Evolutionary conservation across 2,113 vertebrate genomes (phyloP).

Genomic region (Chloropsis hardwickii): DNA sequence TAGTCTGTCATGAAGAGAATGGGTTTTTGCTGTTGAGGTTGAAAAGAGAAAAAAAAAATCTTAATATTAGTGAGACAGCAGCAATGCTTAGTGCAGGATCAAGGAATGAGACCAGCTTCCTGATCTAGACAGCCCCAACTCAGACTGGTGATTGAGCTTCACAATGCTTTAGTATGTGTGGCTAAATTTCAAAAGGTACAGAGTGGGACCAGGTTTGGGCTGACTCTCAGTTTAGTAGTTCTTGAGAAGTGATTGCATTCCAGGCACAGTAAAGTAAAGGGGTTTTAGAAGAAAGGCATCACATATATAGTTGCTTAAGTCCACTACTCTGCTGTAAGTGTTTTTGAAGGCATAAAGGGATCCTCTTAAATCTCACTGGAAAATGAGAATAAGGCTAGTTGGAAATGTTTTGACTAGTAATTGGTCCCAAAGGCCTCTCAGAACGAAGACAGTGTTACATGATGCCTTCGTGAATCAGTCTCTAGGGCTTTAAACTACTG

Average conservation of each 20-base stretch:
- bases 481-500: constrained; percentile 36
- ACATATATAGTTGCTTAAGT: not conserved
- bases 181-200: not conserved
- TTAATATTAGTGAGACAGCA: not conserved
- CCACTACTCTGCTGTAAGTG: not conserved
- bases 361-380: constrained; percentile 28
- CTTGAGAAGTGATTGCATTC: not conserved
- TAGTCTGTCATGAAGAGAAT: not conserved
- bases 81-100: not conserved
- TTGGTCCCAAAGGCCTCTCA: constrained; percentile 36
- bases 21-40: not conserved
- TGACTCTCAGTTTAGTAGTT: not conserved
- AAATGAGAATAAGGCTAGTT: constrained; percentile 40
- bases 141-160: not conserved
- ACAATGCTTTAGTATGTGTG: not conserved
- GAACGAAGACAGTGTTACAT: constrained; percentile 6
- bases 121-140: not conserved
- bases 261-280: not conserved
- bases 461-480: constrained; percentile 9
- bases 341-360: not conserved
- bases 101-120: not conserved
- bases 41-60: not conserved
- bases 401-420: constrained; percentile 44
- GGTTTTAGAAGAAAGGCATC: not conserved
- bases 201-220: not conserved